Conservation (phyloP, 1,140 invertebrate species). For the Neocloeon triangulifer region DNA sequence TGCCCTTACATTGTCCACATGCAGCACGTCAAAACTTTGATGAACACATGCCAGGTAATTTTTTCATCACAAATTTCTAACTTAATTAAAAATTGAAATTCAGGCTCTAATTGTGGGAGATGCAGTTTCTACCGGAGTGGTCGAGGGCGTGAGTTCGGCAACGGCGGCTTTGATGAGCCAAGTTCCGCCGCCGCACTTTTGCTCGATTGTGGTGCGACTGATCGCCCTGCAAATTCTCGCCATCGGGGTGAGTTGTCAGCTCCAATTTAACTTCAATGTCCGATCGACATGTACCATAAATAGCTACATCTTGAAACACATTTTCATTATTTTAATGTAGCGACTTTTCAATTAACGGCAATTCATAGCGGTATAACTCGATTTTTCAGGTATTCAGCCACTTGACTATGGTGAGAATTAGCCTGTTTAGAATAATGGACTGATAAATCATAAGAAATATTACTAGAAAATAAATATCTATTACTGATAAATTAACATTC, state of each 20-base stretch:
- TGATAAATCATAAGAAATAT: no score
- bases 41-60: constrained; percentile 55
- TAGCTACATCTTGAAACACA: no score
- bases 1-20: constrained; percentile 93
- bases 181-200: constrained; percentile 79
- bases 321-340: no score
- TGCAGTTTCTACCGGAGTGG: constrained; percentile 30
- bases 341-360: no score
- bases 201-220: constrained; percentile 82
- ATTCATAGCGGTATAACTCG: no score
- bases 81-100: constrained; percentile 5
- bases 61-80: neutral
- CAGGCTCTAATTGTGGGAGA: constrained; percentile 64
- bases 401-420: no score
- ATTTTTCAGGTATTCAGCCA: no score
- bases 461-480: no score
- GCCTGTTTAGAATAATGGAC: no score
- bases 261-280: no score
- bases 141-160: constrained; percentile 35
- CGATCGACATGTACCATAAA: no score
- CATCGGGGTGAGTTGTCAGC: constrained; percentile 38
- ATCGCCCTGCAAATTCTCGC: constrained; percentile 86
- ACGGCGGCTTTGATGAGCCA: constrained; percentile 59
- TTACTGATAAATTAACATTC: no score
- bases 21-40: constrained; percentile 79